phyloP scores from a whole-genome alignment of 2,888 invertebrate genomes.

The Carcina quercana region DNA sequence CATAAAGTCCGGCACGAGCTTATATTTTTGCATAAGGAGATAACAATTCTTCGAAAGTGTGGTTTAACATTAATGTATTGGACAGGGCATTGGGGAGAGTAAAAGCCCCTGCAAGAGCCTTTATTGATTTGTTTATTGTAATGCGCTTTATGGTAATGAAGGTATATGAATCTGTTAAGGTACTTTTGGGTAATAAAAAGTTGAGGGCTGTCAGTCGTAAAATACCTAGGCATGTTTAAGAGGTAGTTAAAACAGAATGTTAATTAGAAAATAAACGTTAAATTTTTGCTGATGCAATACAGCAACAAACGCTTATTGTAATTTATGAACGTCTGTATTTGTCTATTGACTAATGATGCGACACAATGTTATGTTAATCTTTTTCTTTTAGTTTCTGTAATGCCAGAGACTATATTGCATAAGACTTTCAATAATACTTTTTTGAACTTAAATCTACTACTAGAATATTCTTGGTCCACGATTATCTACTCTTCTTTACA shows the following conservation, averaged over 20 bases:
- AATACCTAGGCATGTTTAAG: conserved; percentile 2
- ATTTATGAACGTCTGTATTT: conserved; percentile 12
- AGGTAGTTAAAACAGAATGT: conserved; percentile 10
- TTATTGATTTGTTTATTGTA: conserved; percentile 33
- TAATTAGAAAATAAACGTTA: conserved; percentile 11
- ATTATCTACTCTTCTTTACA: too few relatives aligned
- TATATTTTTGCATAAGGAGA: conserved; percentile 69
- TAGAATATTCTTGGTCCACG: too few relatives aligned
- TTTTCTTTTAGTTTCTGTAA: too few relatives aligned
- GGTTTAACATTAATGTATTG: conserved; percentile 35
- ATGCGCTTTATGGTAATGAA: conserved; percentile 34
- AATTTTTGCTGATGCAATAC: too few relatives aligned
- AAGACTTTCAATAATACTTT: too few relatives aligned
- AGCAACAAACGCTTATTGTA: too few relatives aligned
- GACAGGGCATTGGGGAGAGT: conserved; percentile 18
- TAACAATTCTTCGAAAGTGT: conserved; percentile 55
- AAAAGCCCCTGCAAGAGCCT: conserved; percentile 19
- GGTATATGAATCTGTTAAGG: conserved; percentile 3
- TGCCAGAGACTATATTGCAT: too few relatives aligned
- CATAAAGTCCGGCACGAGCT: conserved; percentile 70
- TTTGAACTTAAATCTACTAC: too few relatives aligned
- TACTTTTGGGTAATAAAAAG: conserved; percentile 7
- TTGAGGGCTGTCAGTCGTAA: conserved; percentile 11
- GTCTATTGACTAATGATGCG: conserved; percentile 5
- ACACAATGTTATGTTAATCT: conserved; percentile 4